Base-by-base conservation (phyloP, 2,888 invertebrate genomes). In the Brachyptera risi region DNA sequence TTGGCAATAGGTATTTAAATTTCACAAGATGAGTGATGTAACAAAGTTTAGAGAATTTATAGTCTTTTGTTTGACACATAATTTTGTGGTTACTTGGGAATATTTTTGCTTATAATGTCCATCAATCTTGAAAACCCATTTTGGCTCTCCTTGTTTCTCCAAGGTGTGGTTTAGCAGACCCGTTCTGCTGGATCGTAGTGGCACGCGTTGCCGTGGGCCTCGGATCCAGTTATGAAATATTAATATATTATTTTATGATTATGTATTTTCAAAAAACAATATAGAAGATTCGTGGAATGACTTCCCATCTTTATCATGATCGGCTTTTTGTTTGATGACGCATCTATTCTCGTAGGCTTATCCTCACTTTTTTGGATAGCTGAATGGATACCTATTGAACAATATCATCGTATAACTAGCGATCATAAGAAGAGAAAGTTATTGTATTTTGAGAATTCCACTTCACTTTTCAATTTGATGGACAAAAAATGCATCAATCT, bases 151-250 rank as follows among this genome's bases (percentile, higher is more conserved):
- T 42, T 17, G 17, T 19, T 42, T 47, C 23, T 21, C 21, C 23
- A 47, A 47, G 47, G 47, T 47, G 47, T 47, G 47, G 47, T 21
- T 44, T 17, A 42, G 47, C 47, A 47, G 47, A 24, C 21, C 47
- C 47, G 47, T 47, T 47, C n/a, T 24, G 24, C 23, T 21, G 23
- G 47, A 31, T 11, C 7, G 31, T 11, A 11, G 31, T 11, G 31
- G 11, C 7, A 31, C 5, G n/a, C n/a, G n/a, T n/a, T 7, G 31
- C 31, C 31, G 7, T 11, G 5, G 31, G 31, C 31, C 7, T 31
- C 5, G 31, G 31, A 31, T 31, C 31, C 31, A 31, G 31, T 31
- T 31, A 31, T 5, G 11, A 31, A 31, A 31, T 31, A 5, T 7
- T 31, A 31, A 31, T 31, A 21, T 24, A 47, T 47, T 47, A 44